Evolutionary conservation across 2,797 vertebrate species (phyloP).

Genomic region (Acipenser oxyrinchus): DNA sequence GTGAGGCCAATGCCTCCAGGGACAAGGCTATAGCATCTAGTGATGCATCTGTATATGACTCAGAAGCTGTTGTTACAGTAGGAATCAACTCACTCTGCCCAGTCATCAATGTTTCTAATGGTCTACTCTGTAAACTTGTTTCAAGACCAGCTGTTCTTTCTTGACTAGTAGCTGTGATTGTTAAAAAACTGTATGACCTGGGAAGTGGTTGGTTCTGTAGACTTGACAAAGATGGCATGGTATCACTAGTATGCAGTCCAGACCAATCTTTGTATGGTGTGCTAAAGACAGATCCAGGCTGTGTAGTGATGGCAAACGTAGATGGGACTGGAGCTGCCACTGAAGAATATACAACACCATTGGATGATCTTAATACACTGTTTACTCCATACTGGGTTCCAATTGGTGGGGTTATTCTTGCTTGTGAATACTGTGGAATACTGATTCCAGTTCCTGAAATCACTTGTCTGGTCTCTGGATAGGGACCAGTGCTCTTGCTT

Average conservation of each 20-base stretch:
- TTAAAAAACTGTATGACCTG: slow-evolving; percentile 80
- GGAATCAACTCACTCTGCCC: slow-evolving; percentile 63
- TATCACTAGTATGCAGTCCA: slow-evolving; percentile 77
- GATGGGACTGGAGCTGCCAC: slow-evolving; percentile 82
- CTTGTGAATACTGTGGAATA: slow-evolving; percentile 74
- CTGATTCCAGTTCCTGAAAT: slow-evolving; percentile 68
- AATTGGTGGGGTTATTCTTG: slow-evolving; percentile 63
- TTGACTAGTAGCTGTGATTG: slow-evolving; percentile 66
- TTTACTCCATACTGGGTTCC: slow-evolving; percentile 66
- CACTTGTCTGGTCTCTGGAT: slow-evolving; percentile 66
- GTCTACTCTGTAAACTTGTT: slow-evolving; percentile 52
- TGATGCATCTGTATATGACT: slow-evolving; percentile 75
- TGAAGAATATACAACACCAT: slow-evolving; percentile 92
- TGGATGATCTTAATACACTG: slow-evolving; percentile 79
- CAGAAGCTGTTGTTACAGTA: slow-evolving; percentile 74
- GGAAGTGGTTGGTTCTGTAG: slow-evolving; percentile 70
- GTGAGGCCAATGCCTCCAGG: slow-evolving; percentile 71
- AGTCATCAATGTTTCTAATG: slow-evolving; percentile 66
- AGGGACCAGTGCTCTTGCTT: slow-evolving; percentile 78
- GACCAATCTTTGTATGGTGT: slow-evolving; percentile 78
- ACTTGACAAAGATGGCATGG: slow-evolving; percentile 74
- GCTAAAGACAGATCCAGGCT: slow-evolving; percentile 91
- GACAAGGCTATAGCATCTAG: slow-evolving; percentile 65
- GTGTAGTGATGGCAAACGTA: slow-evolving; percentile 91
- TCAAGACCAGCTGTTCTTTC: slow-evolving; percentile 58